Conservation (phyloP, 2,797 vertebrate species). For the Rousettus madagascariensis region DNA sequence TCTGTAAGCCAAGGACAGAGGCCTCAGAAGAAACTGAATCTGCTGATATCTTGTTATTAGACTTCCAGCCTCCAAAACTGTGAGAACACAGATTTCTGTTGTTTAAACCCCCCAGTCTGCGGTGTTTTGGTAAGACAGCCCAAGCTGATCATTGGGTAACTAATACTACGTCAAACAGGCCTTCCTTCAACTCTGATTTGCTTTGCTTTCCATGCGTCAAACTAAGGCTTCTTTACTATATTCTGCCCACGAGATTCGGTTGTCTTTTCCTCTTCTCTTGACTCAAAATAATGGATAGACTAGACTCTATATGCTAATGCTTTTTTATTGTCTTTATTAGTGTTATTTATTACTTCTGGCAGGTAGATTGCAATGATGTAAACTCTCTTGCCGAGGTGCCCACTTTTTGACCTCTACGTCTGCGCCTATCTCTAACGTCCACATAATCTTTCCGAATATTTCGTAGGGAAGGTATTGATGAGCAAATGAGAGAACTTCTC, state of each 20-base stretch:
- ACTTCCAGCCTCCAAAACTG: neutral
- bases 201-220: neutral
- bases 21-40: neutral
- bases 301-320: neutral
- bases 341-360: constrained; percentile 14
- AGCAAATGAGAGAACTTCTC: constrained; percentile 34
- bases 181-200: neutral
- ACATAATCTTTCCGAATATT: neutral
- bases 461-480: neutral
- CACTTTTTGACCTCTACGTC: constrained; percentile 40
- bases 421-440: neutral
- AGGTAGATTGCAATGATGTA: neutral
- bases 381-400: neutral
- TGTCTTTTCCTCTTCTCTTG: neutral
- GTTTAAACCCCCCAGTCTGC: neutral
- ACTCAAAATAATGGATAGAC: neutral
- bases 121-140: neutral
- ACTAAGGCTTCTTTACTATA: neutral
- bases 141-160: neutral
- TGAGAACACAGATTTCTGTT: neutral
- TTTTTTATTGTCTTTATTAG: neutral
- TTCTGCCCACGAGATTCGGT: neutral
- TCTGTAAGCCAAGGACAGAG: neutral
- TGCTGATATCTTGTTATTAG: neutral
- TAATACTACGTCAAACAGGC: neutral